A percentile compares a stretch with the other conserved stretches of the same genome.
These are phyloP conservation scores for Anneissia japonica DNA, from an alignment of 35 echinoderm and acorn worm genomes.

Conservation along the genomic window DNA sequence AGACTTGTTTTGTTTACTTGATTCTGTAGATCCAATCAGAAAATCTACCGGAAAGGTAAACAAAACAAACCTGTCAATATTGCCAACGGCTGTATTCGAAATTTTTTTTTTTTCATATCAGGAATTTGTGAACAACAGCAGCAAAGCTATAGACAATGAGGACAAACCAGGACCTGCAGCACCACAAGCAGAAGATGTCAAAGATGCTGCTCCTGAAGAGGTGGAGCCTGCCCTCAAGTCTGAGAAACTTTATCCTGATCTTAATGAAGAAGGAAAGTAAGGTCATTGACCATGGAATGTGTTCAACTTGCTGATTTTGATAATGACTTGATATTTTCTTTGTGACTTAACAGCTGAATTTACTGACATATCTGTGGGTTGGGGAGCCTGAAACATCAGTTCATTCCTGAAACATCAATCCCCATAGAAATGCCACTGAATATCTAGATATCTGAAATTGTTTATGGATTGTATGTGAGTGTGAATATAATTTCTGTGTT, in stretches of 20 bases:
- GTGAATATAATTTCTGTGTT: no score
- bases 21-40: background rate
- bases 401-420: no score
- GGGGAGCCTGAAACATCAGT: no score
- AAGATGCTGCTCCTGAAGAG: background rate
- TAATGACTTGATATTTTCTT: no score
- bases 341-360: no score
- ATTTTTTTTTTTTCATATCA: constrained; percentile 27
- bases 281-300: background rate
- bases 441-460: no score
- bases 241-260: background rate
- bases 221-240: background rate
- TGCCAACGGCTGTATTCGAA: background rate
- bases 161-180: constrained; percentile 18
- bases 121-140: constrained; percentile 79
- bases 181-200: constrained; percentile 5
- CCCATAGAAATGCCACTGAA: no score
- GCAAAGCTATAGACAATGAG: constrained; percentile 44
- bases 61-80: background rate
- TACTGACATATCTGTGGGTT: no score
- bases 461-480: no score
- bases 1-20: background rate
- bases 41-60: no score
- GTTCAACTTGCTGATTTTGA: no score
- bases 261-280: background rate